phyloP scores from a whole-genome alignment of 2,888 invertebrate genomes.

The Eudemis profundana region DNA sequence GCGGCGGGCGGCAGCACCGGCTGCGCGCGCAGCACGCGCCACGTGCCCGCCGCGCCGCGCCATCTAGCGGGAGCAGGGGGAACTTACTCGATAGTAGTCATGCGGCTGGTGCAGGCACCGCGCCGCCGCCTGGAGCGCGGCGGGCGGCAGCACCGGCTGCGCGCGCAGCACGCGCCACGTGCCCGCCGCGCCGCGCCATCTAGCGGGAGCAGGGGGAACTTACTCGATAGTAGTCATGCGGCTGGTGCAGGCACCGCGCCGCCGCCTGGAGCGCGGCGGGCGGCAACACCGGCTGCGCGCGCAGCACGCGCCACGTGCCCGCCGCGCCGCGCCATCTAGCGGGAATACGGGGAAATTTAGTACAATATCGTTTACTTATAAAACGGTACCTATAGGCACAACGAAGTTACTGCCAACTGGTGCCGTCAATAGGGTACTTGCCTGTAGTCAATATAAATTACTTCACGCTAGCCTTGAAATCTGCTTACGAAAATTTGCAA shows the following conservation, averaged over 20 bases:
- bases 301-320: conserved; percentile 88
- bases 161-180: conserved; percentile 87
- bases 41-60: conserved; percentile 89
- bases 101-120: conserved; percentile 90
- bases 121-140: conserved; percentile 90
- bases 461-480: too few species aligned
- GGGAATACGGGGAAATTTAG: neutral
- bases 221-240: conserved; percentile 91
- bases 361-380: too few species aligned
- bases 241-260: conserved; percentile 90
- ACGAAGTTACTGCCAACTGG: neutral
- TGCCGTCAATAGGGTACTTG: too few species aligned
- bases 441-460: too few species aligned
- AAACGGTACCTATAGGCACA: conserved; percentile 39
- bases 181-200: conserved; percentile 90
- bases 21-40: conserved; percentile 85
- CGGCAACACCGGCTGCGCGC: conserved; percentile 87
- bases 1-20: conserved; percentile 90
- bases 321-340: conserved; percentile 89
- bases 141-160: conserved; percentile 88
- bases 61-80: conserved; percentile 78
- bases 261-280: conserved; percentile 89
- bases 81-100: conserved; percentile 89
- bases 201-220: conserved; percentile 55
- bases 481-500: too few species aligned